A percentile compares a stretch with the other conserved stretches of the same genome.
Evolutionary conservation across 2,888 invertebrate genomes (phyloP).

Genomic region (Barypeithes pellucidus): DNA sequence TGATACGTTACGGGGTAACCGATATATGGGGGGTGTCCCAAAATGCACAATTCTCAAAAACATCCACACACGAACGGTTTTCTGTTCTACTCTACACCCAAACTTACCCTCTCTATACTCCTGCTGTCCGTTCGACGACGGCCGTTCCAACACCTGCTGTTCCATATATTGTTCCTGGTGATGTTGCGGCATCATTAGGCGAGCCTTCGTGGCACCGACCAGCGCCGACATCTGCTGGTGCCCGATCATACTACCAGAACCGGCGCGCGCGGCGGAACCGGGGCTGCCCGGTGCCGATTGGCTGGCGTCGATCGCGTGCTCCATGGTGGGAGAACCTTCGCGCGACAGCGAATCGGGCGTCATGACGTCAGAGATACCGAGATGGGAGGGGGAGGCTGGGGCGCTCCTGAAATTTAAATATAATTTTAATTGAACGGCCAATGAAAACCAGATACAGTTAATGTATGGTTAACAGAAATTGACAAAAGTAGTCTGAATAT

Average conservation of each 20-base stretch:
- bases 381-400: constrained; percentile 94
- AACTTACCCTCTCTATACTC: constrained; percentile 67
- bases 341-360: constrained; percentile 88
- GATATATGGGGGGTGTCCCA: too few species aligned
- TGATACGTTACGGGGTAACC: too few species aligned
- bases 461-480: too few species aligned
- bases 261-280: constrained; percentile 72
- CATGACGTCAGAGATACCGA: constrained; percentile 89
- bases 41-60: too few species aligned
- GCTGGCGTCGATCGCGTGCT: constrained; percentile 73
- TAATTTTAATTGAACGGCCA: neutral
- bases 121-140: constrained; percentile 66
- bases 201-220: constrained; percentile 71
- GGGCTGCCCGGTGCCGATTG: constrained; percentile 75
- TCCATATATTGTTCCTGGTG: constrained; percentile 47
- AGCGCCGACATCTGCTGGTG: constrained; percentile 71
- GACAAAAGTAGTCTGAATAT: too few species aligned
- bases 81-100: neutral
- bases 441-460: too few species aligned
- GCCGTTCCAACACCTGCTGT: constrained; percentile 43
- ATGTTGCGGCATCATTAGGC: constrained; percentile 74
- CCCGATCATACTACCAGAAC: constrained; percentile 69
- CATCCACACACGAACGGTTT: too few species aligned
- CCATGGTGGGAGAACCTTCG: constrained; percentile 93
- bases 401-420: constrained; percentile 80